Base-by-base conservation (phyloP, 2,888 invertebrate genomes). In the Lepidocyrtinus sp. region DNA sequence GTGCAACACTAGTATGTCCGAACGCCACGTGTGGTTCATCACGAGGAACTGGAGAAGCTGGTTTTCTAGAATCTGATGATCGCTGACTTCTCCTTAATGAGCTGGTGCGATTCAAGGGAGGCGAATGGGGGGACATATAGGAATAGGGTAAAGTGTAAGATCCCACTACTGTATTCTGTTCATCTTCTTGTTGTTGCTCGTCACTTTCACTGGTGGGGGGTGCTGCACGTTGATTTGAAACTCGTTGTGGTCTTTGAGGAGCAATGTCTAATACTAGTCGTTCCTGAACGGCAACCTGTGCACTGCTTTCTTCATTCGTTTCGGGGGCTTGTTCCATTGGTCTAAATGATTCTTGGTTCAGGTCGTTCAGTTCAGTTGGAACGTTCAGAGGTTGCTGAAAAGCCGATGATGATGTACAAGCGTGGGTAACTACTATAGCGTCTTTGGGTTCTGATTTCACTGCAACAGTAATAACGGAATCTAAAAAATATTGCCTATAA, bases 131-230 rank as follows among this genome's bases (percentile, higher is more conserved):
- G 3, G 74, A 15, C 69, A 72, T 68, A 65, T 67, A 72, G 9
- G 79, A 79, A 55, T 79, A 79, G 2, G 79, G 79, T 27, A 79
- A 55, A 1, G 79, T 79, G 64, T 79, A 79, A 1, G 79, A 79
- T 1, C 79, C 79, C 21, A 27, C 17, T 0, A 79, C 69, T 9
- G 74, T 69, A 25, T 25, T 69, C 64, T 63, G 24, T 1, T 79
- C 69, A 7, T 19, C 67, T 61, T 65, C 73, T 36, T 36, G 36
- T 5, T 36, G 5, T 36, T 36, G 5, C 5, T 36, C 12, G 5
- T 36, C 36, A 12, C 12, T 36, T 36, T 5, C 12, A 12, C 12
- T 36, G 36, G 5, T 12, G 36, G n/a, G n/a, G n/a, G n/a, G n/a
- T n/a, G n/a, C n/a, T n/a, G 5, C 12, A 36, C 36, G 36, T 5